Evolutionary conservation across 2,797 vertebrate genomes (phyloP).

Genomic region (Myotis planiceps): DNA sequence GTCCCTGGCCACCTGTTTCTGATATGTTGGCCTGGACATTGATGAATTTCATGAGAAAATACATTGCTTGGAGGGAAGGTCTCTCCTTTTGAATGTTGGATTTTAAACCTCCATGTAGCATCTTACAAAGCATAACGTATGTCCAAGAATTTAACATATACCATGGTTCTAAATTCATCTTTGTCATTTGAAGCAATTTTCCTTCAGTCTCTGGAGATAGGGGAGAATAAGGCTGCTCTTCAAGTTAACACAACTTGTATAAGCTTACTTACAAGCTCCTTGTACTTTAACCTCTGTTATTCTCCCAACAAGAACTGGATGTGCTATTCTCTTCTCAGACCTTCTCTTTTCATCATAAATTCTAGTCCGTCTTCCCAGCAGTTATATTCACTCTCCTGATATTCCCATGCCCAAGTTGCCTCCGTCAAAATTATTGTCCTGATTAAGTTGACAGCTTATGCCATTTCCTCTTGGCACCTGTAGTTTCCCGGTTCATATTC

Average conservation of each 20-base stretch:
- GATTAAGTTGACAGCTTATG: slow-evolving; percentile 5
- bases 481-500: background rate
- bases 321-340: background rate
- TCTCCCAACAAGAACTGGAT: background rate
- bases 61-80: background rate
- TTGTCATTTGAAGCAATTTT: slow-evolving; percentile 15
- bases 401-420: background rate
- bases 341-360: slow-evolving; percentile 16
- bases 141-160: background rate
- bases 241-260: slow-evolving; percentile 43
- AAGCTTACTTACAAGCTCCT: slow-evolving; percentile 60
- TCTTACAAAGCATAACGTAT: background rate
- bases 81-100: background rate
- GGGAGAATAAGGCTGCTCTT: slow-evolving; percentile 53
- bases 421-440: background rate
- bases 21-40: background rate
- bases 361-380: background rate
- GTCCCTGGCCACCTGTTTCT: background rate
- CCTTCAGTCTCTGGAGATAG: slow-evolving; percentile 8
- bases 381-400: background rate
- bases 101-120: background rate
- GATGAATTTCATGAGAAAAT: background rate
- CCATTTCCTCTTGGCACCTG: slow-evolving; percentile 27
- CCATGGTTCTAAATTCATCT: slow-evolving; percentile 20
- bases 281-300: slow-evolving; percentile 48